Percentiles rank a stretch among this genome's conserved stretches.
Conservation (phyloP, 2,888 invertebrate genomes). For the Bombyx huttoni region DNA sequence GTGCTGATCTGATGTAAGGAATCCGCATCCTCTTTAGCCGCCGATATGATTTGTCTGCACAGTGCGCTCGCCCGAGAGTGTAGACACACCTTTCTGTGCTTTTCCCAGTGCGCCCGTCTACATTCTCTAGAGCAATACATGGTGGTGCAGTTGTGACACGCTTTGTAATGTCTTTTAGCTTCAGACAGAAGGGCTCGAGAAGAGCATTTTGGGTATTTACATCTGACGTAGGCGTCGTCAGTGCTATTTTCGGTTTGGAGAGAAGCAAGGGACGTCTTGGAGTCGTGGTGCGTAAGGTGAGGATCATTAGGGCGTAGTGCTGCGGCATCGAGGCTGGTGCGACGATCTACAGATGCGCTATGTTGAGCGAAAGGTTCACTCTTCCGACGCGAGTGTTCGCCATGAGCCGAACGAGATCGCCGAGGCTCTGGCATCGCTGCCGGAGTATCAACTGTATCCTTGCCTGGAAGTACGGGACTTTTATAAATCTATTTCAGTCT, state of each 20-base stretch:
- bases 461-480: slow-evolving; percentile 42
- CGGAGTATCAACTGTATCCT: slow-evolving; percentile 71
- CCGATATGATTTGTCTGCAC: slow-evolving; percentile 87
- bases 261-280: slow-evolving; percentile 57
- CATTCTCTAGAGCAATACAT: slow-evolving; percentile 95
- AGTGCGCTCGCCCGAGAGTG: slow-evolving; percentile 92
- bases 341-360: slow-evolving; percentile 55
- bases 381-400: slow-evolving; percentile 57
- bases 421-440: slow-evolving; percentile 51
- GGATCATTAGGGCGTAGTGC: slow-evolving; percentile 45
- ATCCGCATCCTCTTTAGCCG: slow-evolving; percentile 83
- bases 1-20: slow-evolving; percentile 84
- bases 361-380: slow-evolving; percentile 54
- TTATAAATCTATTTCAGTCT: background rate
- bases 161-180: slow-evolving; percentile 88
- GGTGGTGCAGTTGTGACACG: slow-evolving; percentile 95
- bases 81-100: slow-evolving; percentile 90
- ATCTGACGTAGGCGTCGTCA: slow-evolving; percentile 75
- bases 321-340: slow-evolving; percentile 75
- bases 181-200: slow-evolving; percentile 79
- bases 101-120: slow-evolving; percentile 92
- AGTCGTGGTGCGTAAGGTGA: slow-evolving; percentile 44
- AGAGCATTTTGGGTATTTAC: slow-evolving; percentile 86
- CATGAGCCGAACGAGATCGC: slow-evolving; percentile 51
- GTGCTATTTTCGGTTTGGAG: slow-evolving; percentile 59